Base-by-base conservation (phyloP, 2,888 invertebrate genomes). In the Leucoma salicis region DNA sequence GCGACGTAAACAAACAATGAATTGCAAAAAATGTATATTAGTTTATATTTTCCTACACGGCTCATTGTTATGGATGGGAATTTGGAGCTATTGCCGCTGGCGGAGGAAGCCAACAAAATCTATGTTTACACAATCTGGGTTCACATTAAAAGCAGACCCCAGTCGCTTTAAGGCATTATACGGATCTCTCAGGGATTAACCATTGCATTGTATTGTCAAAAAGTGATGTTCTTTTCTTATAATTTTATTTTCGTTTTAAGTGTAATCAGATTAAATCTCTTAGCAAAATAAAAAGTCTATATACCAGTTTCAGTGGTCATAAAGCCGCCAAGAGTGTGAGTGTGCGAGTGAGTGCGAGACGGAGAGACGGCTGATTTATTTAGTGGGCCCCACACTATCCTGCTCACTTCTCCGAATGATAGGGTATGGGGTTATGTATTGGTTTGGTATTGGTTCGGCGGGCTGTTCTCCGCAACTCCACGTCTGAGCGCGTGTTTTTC, bases 51-150 rank as follows among this genome's bases (percentile, higher is more conserved):
- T 12, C 1, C 7, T 36, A 0, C 3, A 10, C 4, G 8, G 7
- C 31, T 39, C 27, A 3, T 13, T 27, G 21, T 25, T 49, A 40
- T 31, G 35, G 35, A 35, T 42, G 33, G 41, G 31, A 41, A 40
- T 50, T 45, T 39, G 37, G 38, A 57, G 39, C 47, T 35, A 43
- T 49, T 21, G 61, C 61, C 53, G 32, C 36, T 46, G 61, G 61
- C 79, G 57, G 52, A 67, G 78, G 78, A 78, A 81, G 78, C 77
- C 76, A 78, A 72, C 73, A 72, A 76, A 74, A 78, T 78, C 74
- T 74, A 73, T 85, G 84, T 85, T 84, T 85, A 84, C 84, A 82
- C 76, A 71, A 70, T 53, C 68, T 56, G 73, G 72, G 74, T 68
- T 76, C 72, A 70, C 73, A 74, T 74, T 78, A 74, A 79, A 81